Evolutionary conservation across 2,797 vertebrate genomes (phyloP), one percentile per base, ranked within the genome.

Genomic region (Thaleichthys pacificus): DNA sequence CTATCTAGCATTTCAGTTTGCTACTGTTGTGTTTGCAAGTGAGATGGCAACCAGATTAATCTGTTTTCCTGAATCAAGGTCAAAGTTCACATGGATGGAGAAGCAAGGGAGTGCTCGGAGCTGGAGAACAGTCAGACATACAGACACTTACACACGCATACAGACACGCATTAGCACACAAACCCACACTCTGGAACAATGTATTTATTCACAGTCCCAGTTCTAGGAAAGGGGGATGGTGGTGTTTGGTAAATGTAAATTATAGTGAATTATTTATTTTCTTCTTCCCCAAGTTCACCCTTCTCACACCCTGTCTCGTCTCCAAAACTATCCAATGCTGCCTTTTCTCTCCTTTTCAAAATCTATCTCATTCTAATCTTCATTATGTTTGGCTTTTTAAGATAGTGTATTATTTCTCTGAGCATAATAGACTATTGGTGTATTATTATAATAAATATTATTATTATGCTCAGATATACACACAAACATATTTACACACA

Each of bases 1-100:
- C 32, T 22, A 14, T 42, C 21, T 42, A 1, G 14, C 30, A 22
- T 5, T 49, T 9, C 63, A 72, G 22, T 47, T 66, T 47, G 4
- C 11, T 26, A 14, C 73, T 61, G 56, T 42, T 63, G 58, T 22
- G 19, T 66, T 66, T 77, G 72, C 61, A 26, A 35, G 61, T 64
- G 26, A 56, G 70, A 57, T 26, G 57, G 72, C 70, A 70, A 81
- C 56, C 58, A 77, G 72, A 22, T 2, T 19, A 69, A 71, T 80
- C 72, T 12, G 2, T 12, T 64, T 35, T 64, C 11, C 32, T 38
- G n/a, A 12, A 47, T 19, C 5, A 21, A 66, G n/a, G 38, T 21
- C n/a, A 47, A 66, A 66, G 35, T 66, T 66, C 12, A 42, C 35
- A 24, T 47, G 35, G 19, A 47, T 65, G 35, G 63, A 47, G 38